Base-by-base conservation (phyloP, 2,888 invertebrate species). In the Chymomyza caudatula region DNA sequence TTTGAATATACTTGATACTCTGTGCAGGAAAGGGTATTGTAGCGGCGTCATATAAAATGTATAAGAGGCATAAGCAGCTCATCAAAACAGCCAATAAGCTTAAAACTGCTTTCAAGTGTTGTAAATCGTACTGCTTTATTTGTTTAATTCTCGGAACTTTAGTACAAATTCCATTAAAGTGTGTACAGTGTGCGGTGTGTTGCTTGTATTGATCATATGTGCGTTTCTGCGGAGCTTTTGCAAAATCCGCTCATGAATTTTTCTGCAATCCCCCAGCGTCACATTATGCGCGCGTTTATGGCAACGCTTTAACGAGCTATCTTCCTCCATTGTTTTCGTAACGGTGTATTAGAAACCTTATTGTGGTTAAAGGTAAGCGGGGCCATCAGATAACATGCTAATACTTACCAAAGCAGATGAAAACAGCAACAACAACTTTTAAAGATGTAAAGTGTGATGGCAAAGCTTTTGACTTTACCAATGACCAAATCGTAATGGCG, bases 201-300 rank as follows among this genome's bases (percentile, higher is more conserved):
- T 20, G 47, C 19, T 5, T 1, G 2, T 47, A 47, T 47, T 17
- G 17, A 17, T 20, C 17, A 20, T 22, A 17, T 51, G 19, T 51
- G 20, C 5, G 19, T 20, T 51, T 51, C 17, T 19, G 11, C 20
- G 13, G 11, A 5, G 19, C 3, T 51, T 49, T 58, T 43, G 53
- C 72, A 61, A 53, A 49, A 49, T 43, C 63, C 67, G 65, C 65
- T 67, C 70, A 71, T 69, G 69, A 69, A 74, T 73, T 74, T 74
- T 70, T 11, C 29, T n/a, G 63, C 73, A 78, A 76, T 70, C 76
- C 76, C 77, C 78, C n/a, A 63, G 76, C 67, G 78, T 67, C 73
- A 69, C 69, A 76, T 76, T 71, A 71, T 58, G 60, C 55, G 54
- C 57, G 29, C 65, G 63, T 74, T 76, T 66, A 75, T 73, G 65